Percentiles rank a stretch among this genome's conserved stretches.
Conservation (phyloP, 1,140 invertebrate species). For the Heliconius eleuchia region DNA sequence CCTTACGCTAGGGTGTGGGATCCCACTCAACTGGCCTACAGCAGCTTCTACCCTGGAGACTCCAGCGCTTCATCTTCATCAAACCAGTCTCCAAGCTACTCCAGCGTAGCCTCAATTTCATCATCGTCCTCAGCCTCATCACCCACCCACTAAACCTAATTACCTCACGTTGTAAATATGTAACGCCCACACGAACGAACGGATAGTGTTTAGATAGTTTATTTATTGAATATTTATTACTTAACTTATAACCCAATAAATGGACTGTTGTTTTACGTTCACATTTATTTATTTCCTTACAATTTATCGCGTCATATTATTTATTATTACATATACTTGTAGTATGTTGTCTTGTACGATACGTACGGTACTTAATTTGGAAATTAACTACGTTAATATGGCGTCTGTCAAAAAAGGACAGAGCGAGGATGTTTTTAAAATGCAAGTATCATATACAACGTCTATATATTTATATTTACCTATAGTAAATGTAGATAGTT, state of each 20-base stretch:
- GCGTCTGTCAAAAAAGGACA: too few species aligned
- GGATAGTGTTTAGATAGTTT: slow-evolving; percentile 69
- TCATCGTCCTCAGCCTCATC: slow-evolving; percentile 67
- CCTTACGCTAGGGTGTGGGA: slow-evolving; percentile 90
- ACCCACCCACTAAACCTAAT: slow-evolving; percentile 51
- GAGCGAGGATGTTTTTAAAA: too few species aligned
- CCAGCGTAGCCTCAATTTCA: slow-evolving; percentile 79
- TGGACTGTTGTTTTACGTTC: slow-evolving; percentile 49
- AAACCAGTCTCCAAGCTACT: slow-evolving; percentile 81
- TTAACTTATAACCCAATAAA: slow-evolving; percentile 78
- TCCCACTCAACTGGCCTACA: slow-evolving; percentile 87
- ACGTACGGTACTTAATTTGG: too few species aligned
- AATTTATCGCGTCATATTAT: neutral
- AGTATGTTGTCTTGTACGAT: too few species aligned
- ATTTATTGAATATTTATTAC: slow-evolving; percentile 77
- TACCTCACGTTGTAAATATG: slow-evolving; percentile 68
- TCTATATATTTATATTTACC: too few species aligned
- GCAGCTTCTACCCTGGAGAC: slow-evolving; percentile 87
- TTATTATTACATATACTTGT: too few species aligned
- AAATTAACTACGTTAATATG: too few species aligned
- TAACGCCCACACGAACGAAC: slow-evolving; percentile 60
- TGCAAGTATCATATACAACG: too few species aligned
- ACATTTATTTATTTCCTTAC: neutral
- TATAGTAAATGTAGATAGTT: too few species aligned
- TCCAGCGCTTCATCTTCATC: slow-evolving; percentile 79